Evolutionary conservation across 2,113 vertebrate genomes (phyloP).

Genomic region (Chrysochloris asiatica): DNA sequence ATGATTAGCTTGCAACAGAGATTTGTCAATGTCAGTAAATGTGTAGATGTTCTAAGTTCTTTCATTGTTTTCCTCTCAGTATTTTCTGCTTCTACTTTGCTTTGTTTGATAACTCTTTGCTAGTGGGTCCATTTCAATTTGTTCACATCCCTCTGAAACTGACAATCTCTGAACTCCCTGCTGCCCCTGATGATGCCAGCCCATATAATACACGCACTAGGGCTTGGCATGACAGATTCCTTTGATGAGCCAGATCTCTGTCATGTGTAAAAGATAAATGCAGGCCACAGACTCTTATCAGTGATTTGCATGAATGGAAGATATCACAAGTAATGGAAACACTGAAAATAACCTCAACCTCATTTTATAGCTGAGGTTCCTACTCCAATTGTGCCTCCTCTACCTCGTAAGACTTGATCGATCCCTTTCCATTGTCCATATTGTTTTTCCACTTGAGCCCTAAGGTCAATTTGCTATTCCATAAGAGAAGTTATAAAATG

Average conservation of each 20-base stretch:
- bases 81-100: background rate
- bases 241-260: too few relatives aligned
- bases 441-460: background rate
- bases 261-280: background rate
- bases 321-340: background rate
- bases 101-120: background rate
- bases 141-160: background rate
- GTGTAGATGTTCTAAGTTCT: background rate
- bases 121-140: background rate
- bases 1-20: background rate
- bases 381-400: background rate
- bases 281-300: background rate
- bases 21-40: background rate
- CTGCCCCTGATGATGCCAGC: background rate
- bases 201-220: background rate
- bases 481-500: background rate
- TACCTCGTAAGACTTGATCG: background rate
- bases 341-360: background rate
- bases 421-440: background rate
- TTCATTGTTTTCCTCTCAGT: background rate
- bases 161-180: background rate
- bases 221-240: background rate
- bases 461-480: background rate
- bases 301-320: background rate
- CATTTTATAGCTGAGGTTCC: background rate